Base-by-base conservation (phyloP, 2,888 invertebrate species). In the Perdita meconis region DNA sequence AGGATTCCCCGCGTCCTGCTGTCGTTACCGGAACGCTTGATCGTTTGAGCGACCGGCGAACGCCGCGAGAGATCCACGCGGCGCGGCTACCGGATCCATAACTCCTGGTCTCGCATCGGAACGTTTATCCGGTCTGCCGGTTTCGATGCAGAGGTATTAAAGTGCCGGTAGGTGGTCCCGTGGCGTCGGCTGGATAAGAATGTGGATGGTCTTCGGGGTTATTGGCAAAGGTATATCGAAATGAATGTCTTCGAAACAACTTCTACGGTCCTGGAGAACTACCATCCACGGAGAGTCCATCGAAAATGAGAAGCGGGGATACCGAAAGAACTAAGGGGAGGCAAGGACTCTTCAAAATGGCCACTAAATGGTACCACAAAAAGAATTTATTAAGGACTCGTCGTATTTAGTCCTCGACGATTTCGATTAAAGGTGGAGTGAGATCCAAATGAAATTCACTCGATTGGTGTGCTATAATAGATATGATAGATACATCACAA, bases 81-180 rank as follows among this genome's bases (percentile, higher is more conserved):
- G 47, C 36, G n/a, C 42, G 55, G 70, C 86, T 86, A 81, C 84
- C 78, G 77, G 73, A 83, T 84, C 84, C 75, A 84, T 84, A 86
- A 86, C 66, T 86, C 81, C 78, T 64, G 66, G 44, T 55, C 71
- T 76, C 72, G 76, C 74, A 61, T 83, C 74, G 69, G 55, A 78
- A 81, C 76, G 73, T 83, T 84, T 81, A 83, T 86, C 78, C 83
- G 84, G 78, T 77, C 72, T 57, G 86, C 63, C 78, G 83, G 76
- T 83, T 77, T 83, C 72, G 73, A 83, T 77, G 76, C 78, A 56
- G 61, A 74, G 74, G 73, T 81, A 81, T 83, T 86, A 83, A 84
- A 86, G 69, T 81, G 81, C 69, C 84, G 72, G 70, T 81, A 81
- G 83, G 72, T 84, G 70, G 80, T 83, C 81, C 55, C 56, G 51